A percentile compares a stretch with the other conserved stretches of the same genome.
These are phyloP conservation scores for Pristionchus japonicus DNA, from an alignment of 2,888 invertebrate species.

Conservation along the genomic window DNA sequence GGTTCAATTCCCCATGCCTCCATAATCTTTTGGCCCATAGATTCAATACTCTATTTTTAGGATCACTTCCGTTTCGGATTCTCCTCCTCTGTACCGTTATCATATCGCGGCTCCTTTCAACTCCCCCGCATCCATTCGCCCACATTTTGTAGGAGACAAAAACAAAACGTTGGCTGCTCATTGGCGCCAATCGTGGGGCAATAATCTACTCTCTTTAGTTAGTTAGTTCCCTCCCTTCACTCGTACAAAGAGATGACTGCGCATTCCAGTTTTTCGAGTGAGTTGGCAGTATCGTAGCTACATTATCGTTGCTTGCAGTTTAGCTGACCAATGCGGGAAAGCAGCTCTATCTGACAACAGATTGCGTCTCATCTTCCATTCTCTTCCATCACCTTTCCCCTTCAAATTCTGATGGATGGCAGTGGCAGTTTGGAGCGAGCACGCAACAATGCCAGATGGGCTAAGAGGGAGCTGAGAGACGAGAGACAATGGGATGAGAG, in stretches of 20 bases:
- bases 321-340: no score
- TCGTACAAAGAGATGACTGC: no score
- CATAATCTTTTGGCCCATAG: no score
- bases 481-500: not conserved
- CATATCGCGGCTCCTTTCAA: not conserved
- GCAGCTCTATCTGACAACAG: not conserved
- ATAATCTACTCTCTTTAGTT: not conserved
- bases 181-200: not conserved
- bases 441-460: conserved; percentile 20
- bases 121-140: not conserved
- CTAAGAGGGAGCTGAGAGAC: not conserved
- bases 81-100: not conserved
- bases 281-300: no score
- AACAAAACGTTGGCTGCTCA: not conserved
- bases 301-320: no score
- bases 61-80: not conserved
- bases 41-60: no score
- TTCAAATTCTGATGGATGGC: conserved; percentile 10
- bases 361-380: not conserved
- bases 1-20: no score
- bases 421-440: not conserved
- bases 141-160: not conserved
- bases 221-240: no score
- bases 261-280: no score
- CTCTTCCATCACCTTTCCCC: conserved; percentile 15